Evolutionary conservation across 2,797 vertebrate genomes (phyloP).

Genomic region (Chelon labrosus): DNA sequence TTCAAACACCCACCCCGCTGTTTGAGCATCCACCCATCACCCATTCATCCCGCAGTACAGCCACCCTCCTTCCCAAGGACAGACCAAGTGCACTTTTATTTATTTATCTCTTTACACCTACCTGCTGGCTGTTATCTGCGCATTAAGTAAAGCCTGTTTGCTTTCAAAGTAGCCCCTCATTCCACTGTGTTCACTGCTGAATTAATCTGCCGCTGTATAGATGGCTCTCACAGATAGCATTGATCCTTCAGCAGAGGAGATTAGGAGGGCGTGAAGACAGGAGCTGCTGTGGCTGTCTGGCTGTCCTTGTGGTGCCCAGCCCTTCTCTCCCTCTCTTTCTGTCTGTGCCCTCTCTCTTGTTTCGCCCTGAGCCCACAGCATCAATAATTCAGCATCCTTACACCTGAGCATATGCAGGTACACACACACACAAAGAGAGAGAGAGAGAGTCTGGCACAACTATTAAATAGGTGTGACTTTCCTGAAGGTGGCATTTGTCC

Average conservation of each 20-base stretch:
- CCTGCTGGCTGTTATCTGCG: conserved; percentile 53
- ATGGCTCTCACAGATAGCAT: conserved; percentile 78
- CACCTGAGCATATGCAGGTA: conserved; percentile 59
- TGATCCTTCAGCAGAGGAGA: conserved; percentile 75
- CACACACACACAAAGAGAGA: conserved; percentile 25
- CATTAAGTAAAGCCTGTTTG: conserved; percentile 63
- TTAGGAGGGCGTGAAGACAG: conserved; percentile 69
- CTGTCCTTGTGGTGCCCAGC: conserved; percentile 66
- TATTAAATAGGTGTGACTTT: conserved; percentile 70
- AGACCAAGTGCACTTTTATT: conserved; percentile 56
- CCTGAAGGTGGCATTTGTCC: conserved; percentile 76
- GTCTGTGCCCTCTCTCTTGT: conserved; percentile 32
- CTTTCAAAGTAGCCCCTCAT: conserved; percentile 69
- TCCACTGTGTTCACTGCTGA: conserved; percentile 59
- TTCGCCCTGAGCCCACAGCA: conserved; percentile 63
- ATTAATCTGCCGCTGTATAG: conserved; percentile 73
- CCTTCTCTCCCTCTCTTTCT: conserved; percentile 15
- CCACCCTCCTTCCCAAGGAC: conserved; percentile 63
- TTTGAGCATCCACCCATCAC: conserved; percentile 11
- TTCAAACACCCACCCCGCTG: conserved; percentile 31
- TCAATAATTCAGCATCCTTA: conserved; percentile 80
- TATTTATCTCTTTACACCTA: conserved; percentile 41
- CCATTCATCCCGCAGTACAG: conserved; percentile 35
- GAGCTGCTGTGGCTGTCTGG: conserved; percentile 54
- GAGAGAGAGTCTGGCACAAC: conserved; percentile 37